Percentiles rank a stretch among this genome's conserved stretches.
These are phyloP conservation scores for Rhopilema esculentum DNA, from an alignment of 30 jellyfish, hydroid and myxozoan genomes.

Conservation along the genomic window DNA sequence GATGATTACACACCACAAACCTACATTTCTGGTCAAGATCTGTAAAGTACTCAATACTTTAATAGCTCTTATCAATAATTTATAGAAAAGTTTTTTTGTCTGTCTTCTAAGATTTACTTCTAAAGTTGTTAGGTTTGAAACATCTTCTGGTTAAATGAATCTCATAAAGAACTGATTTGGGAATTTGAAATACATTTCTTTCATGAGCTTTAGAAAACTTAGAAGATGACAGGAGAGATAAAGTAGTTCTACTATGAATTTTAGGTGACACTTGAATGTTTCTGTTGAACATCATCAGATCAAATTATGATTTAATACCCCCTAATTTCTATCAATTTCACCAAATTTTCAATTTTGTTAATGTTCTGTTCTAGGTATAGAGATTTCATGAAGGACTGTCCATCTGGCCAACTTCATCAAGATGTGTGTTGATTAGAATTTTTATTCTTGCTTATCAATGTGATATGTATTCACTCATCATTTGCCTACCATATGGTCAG, in stretches of 20 bases:
- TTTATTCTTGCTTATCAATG: background rate
- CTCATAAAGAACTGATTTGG: too few species aligned
- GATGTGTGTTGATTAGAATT: conserved; percentile 53
- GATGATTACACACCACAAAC: background rate
- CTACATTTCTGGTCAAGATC: background rate
- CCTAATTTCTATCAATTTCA: too few species aligned
- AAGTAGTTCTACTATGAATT: too few species aligned
- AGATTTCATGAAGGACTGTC: conserved; percentile 97
- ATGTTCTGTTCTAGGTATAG: too few species aligned
- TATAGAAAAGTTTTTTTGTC: background rate
- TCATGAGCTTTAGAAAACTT: background rate
- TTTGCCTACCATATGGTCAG: background rate
- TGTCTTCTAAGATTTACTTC: background rate
- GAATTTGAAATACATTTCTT: too few species aligned
- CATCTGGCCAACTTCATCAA: conserved; percentile 96
- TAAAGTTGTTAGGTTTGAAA: background rate
- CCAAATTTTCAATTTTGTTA: too few species aligned
- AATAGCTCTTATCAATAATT: background rate
- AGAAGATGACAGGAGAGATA: too few species aligned
- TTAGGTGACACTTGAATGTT: too few species aligned
- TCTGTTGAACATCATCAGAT: too few species aligned
- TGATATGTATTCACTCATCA: background rate
- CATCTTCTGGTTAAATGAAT: too few species aligned
- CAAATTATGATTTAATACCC: too few species aligned
- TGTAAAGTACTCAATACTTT: background rate